Percentiles rank a stretch among this genome's conserved stretches.
These are phyloP conservation scores for Malacoctenus gilli DNA, from an alignment of 2,797 vertebrate species.

Conservation along the genomic window DNA sequence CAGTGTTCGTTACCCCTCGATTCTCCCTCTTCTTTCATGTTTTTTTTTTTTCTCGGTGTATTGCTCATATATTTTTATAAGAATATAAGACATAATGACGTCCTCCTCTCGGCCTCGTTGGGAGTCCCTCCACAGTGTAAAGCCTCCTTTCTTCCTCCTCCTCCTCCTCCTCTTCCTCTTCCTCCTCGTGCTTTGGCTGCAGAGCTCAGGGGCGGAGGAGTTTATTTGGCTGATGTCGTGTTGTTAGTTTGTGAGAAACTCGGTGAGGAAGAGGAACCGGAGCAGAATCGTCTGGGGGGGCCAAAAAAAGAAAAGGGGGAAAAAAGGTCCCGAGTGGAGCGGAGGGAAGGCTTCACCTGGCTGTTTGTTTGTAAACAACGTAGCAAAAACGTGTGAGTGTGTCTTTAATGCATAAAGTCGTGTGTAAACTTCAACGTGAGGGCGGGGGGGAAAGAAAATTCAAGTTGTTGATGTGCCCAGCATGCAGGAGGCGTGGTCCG, in stretches of 20 bases:
- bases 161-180: too few species aligned
- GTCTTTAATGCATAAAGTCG: slow-evolving; percentile 39
- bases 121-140: slow-evolving; percentile 13
- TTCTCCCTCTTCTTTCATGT: slow-evolving; percentile 43
- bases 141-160: not conserved
- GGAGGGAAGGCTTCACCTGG: slow-evolving; percentile 60
- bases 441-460: slow-evolving; percentile 47
- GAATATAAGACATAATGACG: slow-evolving; percentile 27
- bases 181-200: too few species aligned
- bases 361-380: slow-evolving; percentile 57
- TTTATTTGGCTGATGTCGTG: slow-evolving; percentile 58
- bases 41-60: slow-evolving; percentile 59
- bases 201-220: slow-evolving; percentile 8
- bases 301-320: not conserved
- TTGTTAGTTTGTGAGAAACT: not conserved
- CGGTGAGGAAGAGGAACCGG: slow-evolving; percentile 10
- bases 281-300: slow-evolving; percentile 12
- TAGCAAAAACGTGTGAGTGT: slow-evolving; percentile 28
- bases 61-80: slow-evolving; percentile 77
- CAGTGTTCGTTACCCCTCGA: slow-evolving; percentile 51
- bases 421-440: slow-evolving; percentile 61
- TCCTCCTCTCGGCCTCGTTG: slow-evolving; percentile 12
- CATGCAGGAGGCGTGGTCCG: slow-evolving; percentile 22
- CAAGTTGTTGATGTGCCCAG: slow-evolving; percentile 48
- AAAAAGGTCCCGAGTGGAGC: slow-evolving; percentile 36